These are phyloP conservation scores for Monomorium pharaonis DNA, from an alignment of 1,140 invertebrate species.

Conservation along the genomic window DNA sequence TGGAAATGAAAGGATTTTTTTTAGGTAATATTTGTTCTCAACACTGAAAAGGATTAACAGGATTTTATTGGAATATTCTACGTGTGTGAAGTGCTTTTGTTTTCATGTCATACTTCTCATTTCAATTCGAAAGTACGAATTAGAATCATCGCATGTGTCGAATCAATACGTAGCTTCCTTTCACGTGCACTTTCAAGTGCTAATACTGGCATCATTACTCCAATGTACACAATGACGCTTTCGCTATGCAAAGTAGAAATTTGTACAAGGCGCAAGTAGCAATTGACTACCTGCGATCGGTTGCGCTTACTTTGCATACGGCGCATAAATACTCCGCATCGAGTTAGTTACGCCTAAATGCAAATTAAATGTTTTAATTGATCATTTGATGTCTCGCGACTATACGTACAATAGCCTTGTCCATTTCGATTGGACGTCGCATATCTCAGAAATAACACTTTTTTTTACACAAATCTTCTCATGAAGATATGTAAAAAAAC, in stretches of 20 bases:
- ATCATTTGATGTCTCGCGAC: slow-evolving; percentile 73
- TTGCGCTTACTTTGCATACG: slow-evolving; percentile 78
- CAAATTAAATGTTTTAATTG: slow-evolving; percentile 82
- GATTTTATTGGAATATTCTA: background rate
- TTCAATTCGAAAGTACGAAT: background rate
- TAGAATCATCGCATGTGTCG: background rate
- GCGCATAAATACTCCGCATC: slow-evolving; percentile 75
- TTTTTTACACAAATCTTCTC: background rate
- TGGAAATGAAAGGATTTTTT: background rate
- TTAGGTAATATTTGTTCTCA: background rate
- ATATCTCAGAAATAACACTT: slow-evolving; percentile 41
- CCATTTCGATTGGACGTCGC: slow-evolving; percentile 54
- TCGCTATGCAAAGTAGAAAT: slow-evolving; percentile 68
- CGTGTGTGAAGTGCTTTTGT: background rate
- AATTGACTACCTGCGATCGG: slow-evolving; percentile 67
- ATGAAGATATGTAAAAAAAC: background rate
- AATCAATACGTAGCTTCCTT: slow-evolving; percentile 7
- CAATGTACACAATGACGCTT: slow-evolving; percentile 2
- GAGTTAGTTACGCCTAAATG: slow-evolving; percentile 85
- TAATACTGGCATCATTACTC: background rate
- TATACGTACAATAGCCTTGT: slow-evolving; percentile 22
- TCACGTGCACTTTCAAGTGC: slow-evolving; percentile 12
- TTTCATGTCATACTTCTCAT: background rate
- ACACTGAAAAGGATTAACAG: background rate
- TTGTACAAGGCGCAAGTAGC: slow-evolving; percentile 66